Evolutionary conservation across 2,888 invertebrate genomes (phyloP), one percentile per base, ranked within the genome.

Genomic region (Hirtodrosophila alboralis): DNA sequence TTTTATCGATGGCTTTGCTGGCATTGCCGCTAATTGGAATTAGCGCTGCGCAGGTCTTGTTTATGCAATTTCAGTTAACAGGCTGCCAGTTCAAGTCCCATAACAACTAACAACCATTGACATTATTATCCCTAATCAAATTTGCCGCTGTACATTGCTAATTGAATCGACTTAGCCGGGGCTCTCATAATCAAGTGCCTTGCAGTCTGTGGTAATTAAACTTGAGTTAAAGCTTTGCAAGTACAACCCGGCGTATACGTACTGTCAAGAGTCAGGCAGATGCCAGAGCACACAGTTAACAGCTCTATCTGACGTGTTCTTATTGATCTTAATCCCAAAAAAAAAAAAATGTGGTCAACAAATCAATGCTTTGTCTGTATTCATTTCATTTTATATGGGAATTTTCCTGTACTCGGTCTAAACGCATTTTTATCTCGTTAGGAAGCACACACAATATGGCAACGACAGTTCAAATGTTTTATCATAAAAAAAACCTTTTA

Each of bases 21-120:
- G 14, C 49, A 44, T 27, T 69, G 63, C 47, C 64, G 52, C 73
- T 79, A 86, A 86, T 86, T 84, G 79, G 80, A 75, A 79, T 79
- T 84, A 76, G 80, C 81, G 52, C 68, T 60, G 73, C 67, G 73
- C 75, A 76, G 79, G 84, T 43, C 65, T 56, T 71, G 45, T 71
- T 83, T 78, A 63, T 75, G 80, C 56, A 71, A 59, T 64, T 51
- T 27, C 64, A 59, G 58, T 54, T 38, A 60, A 47, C 45, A 33
- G 45, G 10, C 9, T 13, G 27, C 10, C 14, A 37, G 37, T 9
- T 26, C n/a, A n/a, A n/a, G n/a, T n/a, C 53, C 53, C 41, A 72
- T 49, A 37, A 33, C 64, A 52, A 64, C 81, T 53, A 57, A 51
- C 44, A 48, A 23, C 71, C 76, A 78, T 61, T 63, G 60, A 76